Evolutionary conservation across 30 jellyfish, hydroid and myxozoan species (phyloP), one percentile per base, ranked within the genome.

Genomic region (Sanderia malayensis): DNA sequence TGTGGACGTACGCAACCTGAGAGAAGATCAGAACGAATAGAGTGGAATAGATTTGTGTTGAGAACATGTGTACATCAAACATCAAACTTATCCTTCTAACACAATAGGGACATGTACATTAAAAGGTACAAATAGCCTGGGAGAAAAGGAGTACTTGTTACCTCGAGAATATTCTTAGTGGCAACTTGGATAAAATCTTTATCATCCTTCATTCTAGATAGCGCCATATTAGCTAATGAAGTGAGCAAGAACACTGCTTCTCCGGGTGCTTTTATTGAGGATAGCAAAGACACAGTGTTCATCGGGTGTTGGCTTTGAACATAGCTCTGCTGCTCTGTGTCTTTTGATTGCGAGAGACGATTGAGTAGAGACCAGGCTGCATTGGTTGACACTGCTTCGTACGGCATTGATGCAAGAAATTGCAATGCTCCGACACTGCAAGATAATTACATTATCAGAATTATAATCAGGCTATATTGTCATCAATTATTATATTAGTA

Each of bases 331-430:
- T 52, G 29, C 31, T 57, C 49, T 28, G 34, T 60, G 26, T 28
- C 22, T 22, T 67, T 58, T 57, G 82, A 41, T 0, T 44, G 61
- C 18, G 81, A 32, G 29, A 84, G 75, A 61, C 71, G 72, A 75
- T 52, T 55, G 61, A 90, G 68, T 46, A 90, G 55, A 18, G 72
- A 46, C 92, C 93, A 77, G 45, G 89, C 93, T 19, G 98, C 89
- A 45, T 88, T 60, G 22, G 94, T 55, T n/a, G 95, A 78, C 2
- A 90, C 68, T 2, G 98, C 98, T 11, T 79, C 94, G 73, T 62
- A 90, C 6, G 98, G 98, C 98, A 90, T 90, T 28, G 96, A 77
- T 4, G 98, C 88, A 28, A 90, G 88, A 58, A 90, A 90, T 79
- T 90, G 98, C 74, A 76, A 67, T 9, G 94, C 94, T 19, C 95